Evolutionary conservation across 2,888 invertebrate species (phyloP).

Genomic region (Synergus japonicus): DNA sequence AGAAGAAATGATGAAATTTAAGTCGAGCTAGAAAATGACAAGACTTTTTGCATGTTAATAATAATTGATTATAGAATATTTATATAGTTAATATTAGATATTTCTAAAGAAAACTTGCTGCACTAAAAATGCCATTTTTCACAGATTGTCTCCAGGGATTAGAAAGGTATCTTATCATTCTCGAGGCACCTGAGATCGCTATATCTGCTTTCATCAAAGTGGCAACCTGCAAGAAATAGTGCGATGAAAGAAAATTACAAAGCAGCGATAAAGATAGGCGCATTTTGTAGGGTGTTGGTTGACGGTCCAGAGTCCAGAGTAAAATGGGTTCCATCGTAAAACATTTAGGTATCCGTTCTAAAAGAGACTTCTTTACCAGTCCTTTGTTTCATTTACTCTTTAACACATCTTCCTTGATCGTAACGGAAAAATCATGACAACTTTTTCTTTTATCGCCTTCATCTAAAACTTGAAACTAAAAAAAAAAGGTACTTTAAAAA

Average conservation of each 20-base stretch:
- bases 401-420: neutral
- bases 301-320: slow-evolving; percentile 52
- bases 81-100: neutral
- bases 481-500: too few relatives aligned
- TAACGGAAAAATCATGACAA: neutral
- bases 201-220: neutral
- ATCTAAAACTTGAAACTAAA: too few relatives aligned
- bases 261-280: slow-evolving; percentile 59
- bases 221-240: neutral
- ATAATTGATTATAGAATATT: neutral
- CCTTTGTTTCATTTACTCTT: neutral
- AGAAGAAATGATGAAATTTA: neutral
- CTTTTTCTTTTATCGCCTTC: neutral
- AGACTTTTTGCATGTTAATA: neutral
- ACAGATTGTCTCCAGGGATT: neutral
- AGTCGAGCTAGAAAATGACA: neutral
- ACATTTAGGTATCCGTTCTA: slow-evolving; percentile 52
- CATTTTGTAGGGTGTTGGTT: slow-evolving; percentile 24
- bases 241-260: slow-evolving; percentile 48
- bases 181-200: neutral
- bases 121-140: slow-evolving; percentile 1
- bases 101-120: neutral
- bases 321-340: slow-evolving; percentile 61
- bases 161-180: neutral
- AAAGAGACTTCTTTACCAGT: neutral